Evolutionary conservation across 2,113 vertebrate genomes (phyloP).

Genomic region (Leucosticte australis): DNA sequence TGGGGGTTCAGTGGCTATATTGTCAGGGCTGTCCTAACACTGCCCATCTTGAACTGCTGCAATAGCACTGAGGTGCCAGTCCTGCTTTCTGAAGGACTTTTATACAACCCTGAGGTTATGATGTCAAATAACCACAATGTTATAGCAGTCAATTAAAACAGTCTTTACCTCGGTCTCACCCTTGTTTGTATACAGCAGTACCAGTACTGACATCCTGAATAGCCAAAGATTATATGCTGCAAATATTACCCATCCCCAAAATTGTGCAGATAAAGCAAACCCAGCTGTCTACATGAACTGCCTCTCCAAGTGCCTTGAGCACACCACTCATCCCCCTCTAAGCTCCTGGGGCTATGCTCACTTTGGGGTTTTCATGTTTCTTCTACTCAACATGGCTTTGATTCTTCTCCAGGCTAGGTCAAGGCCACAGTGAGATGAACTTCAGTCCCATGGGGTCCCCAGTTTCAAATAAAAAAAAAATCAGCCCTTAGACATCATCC

Average conservation of each 20-base stretch:
- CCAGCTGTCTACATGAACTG: neutral
- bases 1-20: neutral
- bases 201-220: neutral
- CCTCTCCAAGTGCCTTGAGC: neutral
- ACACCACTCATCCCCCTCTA: neutral
- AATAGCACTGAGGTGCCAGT: neutral
- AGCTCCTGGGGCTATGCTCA: neutral
- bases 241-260: neutral
- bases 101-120: neutral
- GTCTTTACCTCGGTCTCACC: neutral
- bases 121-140: neutral
- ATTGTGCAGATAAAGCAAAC: neutral
- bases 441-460: neutral
- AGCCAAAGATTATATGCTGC: neutral
- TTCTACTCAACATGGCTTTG: neutral
- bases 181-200: neutral
- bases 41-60: neutral
- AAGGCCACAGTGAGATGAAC: neutral
- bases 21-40: neutral
- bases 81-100: neutral
- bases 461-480: neutral
- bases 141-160: neutral
- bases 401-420: neutral
- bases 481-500: neutral
- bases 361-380: neutral